phyloP scores from a whole-genome alignment of 1,140 invertebrate genomes.

The Cryptotermes secundus region DNA sequence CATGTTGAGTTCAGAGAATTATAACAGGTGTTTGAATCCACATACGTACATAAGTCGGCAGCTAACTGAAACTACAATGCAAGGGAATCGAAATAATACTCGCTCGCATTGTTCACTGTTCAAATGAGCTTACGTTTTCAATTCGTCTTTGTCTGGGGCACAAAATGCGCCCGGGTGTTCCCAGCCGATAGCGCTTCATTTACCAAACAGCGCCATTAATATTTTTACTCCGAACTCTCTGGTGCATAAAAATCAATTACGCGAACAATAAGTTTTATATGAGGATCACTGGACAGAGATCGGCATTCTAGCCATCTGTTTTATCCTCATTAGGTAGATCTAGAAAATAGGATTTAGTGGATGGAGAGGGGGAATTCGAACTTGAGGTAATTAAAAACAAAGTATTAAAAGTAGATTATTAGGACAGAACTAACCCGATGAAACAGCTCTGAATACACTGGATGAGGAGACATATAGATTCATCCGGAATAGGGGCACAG shows the following conservation, averaged over 20 bases:
- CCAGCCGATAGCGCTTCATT: not conserved
- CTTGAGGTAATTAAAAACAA: not conserved
- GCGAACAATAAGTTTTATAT: not conserved
- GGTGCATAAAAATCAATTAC: slow-evolving; percentile 17
- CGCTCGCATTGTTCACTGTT: not conserved
- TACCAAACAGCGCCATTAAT: not conserved
- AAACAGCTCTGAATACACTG: no score
- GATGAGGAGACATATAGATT: no score
- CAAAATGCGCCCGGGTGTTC: not conserved
- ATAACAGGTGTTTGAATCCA: not conserved
- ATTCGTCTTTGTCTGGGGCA: not conserved
- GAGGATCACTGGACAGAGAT: not conserved
- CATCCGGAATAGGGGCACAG: no score
- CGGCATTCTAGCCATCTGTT: not conserved
- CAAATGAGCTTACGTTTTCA: not conserved
- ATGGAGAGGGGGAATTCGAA: no score
- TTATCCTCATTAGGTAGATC: not conserved
- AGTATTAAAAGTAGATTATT: no score
- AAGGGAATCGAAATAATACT: not conserved
- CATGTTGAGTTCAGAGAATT: not conserved
- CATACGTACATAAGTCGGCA: not conserved
- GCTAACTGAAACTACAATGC: not conserved
- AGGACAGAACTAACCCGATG: no score
- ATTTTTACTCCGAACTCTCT: not conserved
- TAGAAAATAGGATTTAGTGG: not conserved